phyloP scores from a whole-genome alignment of 2,888 invertebrate genomes.

The Ceratothoa steindachneri region DNA sequence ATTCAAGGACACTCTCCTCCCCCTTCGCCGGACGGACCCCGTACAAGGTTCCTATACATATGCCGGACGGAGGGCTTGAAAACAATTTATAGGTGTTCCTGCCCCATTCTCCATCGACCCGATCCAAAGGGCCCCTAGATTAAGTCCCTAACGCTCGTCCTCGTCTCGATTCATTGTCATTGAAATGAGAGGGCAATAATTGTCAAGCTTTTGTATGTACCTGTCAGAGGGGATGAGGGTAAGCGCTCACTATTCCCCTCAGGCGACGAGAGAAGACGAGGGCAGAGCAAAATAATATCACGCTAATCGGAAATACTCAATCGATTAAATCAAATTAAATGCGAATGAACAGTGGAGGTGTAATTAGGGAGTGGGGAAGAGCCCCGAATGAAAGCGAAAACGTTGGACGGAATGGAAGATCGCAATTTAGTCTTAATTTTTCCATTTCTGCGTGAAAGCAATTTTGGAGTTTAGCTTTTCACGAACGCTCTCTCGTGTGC shows the following conservation, averaged over 20 bases:
- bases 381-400: no score
- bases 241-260: not conserved
- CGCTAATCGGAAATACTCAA: not conserved
- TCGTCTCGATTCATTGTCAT: not conserved
- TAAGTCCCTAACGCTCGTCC: not conserved
- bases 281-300: not conserved
- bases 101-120: no score
- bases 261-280: not conserved
- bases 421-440: no score
- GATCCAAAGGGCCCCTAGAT: not conserved
- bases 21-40: no score
- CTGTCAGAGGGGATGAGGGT: not conserved
- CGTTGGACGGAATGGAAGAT: no score
- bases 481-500: no score
- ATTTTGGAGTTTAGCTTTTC: no score
- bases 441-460: no score
- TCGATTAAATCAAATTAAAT: not conserved
- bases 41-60: no score
- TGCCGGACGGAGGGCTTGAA: no score
- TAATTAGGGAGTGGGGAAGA: not conserved
- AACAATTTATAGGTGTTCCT: no score
- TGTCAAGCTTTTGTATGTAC: not conserved
- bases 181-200: not conserved
- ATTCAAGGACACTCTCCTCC: no score
- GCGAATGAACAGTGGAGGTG: not conserved